Evolutionary conservation across 2,797 vertebrate genomes (phyloP).

Genomic region (Hyperoplus lanceolatus): DNA sequence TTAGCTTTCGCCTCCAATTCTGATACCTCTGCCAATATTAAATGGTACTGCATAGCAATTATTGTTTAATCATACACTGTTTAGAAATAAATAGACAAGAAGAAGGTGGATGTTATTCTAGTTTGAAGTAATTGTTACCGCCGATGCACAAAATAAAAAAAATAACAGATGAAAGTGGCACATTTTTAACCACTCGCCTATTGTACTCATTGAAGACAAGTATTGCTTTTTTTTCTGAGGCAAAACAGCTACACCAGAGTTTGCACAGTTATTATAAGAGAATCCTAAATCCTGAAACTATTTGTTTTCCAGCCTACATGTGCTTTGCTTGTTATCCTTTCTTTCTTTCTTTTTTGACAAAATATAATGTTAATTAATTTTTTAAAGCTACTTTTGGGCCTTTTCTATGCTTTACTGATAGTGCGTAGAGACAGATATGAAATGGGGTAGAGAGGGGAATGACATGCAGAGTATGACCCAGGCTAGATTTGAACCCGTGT

Average conservation of each 20-base stretch:
- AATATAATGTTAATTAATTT: too few species aligned
- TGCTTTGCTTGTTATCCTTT: conserved; percentile 5
- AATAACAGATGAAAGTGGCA: conserved; percentile 43
- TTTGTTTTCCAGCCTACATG: conserved; percentile 21
- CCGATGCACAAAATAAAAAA: conserved; percentile 30
- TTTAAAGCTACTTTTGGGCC: too few species aligned
- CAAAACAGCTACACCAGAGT: conserved; percentile 68
- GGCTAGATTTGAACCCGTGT: too few species aligned
- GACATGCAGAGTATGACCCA: too few species aligned
- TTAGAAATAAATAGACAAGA: conserved; percentile 12
- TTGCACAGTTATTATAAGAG: conserved; percentile 23
- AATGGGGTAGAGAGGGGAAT: too few species aligned
- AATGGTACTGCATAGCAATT: conserved; percentile 1
- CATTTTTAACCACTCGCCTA: conserved; percentile 22
- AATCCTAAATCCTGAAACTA: conserved; percentile 10
- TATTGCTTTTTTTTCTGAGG: conserved; percentile 60
- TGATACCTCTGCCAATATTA: conserved; percentile 11
- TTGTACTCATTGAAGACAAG: conserved; percentile 42
- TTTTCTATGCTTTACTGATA: too few species aligned
- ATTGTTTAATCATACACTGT: background rate
- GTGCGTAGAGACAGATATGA: too few species aligned
- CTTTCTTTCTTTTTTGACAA: background rate
- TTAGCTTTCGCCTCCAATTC: conserved; percentile 3
- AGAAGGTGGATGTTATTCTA: conserved; percentile 6
- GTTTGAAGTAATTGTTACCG: conserved; percentile 31